phyloP scores from a whole-genome alignment of 2,797 vertebrate genomes.

The Sphenopsis melanotis region DNA sequence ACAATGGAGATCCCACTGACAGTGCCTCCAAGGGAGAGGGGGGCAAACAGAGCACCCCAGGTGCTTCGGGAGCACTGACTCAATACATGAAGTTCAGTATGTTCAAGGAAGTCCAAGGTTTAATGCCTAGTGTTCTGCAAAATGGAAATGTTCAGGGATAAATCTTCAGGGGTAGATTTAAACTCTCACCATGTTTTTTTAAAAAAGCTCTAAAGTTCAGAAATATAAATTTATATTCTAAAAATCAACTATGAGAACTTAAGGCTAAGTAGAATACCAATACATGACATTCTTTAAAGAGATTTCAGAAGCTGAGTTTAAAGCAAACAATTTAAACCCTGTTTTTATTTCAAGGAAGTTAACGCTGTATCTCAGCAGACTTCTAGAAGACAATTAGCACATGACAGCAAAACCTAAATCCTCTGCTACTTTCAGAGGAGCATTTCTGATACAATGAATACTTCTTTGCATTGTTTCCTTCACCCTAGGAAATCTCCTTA shows the following conservation, averaged over 20 bases:
- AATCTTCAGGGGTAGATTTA: neutral
- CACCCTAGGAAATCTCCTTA: neutral
- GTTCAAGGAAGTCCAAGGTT: neutral
- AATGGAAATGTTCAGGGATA: neutral
- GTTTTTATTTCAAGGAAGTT: neutral
- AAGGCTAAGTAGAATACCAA: neutral
- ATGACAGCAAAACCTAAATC: neutral
- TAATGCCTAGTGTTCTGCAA: neutral
- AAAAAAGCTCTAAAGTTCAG: neutral
- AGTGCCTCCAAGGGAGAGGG: neutral
- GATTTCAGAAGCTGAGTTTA: neutral
- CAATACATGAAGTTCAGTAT: neutral
- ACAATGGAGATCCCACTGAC: neutral
- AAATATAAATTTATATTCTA: neutral
- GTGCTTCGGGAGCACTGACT: neutral
- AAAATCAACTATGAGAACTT: neutral
- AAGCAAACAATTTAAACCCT: neutral
- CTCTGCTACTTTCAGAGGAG: neutral
- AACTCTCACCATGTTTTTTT: neutral
- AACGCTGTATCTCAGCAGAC: neutral
- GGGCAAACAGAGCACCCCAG: neutral
- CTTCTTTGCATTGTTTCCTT: neutral
- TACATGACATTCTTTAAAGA: neutral
- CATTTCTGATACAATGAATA: neutral
- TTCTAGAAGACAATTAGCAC: neutral